A percentile compares a stretch with the other conserved stretches of the same genome.
phyloP scores from a whole-genome alignment of 1,140 invertebrate species.

The Hylaeus volcanicus region DNA sequence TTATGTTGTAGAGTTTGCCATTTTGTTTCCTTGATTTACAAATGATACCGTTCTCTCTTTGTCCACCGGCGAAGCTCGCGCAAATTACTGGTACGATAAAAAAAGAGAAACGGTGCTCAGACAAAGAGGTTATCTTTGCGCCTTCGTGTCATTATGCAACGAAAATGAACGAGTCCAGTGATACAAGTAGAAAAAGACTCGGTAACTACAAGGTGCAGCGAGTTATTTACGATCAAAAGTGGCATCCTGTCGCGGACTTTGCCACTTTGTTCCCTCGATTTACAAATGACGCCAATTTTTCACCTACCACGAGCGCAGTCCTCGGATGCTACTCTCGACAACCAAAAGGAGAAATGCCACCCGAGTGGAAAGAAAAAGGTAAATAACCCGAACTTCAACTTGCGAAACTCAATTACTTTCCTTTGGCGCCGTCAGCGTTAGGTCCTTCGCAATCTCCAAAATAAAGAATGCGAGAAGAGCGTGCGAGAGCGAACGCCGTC shows the following conservation, averaged over 20 bases:
- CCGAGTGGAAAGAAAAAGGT: neutral
- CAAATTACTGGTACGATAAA: neutral
- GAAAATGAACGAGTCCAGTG: too few species aligned
- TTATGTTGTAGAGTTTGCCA: neutral
- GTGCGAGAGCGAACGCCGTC: conserved; percentile 34
- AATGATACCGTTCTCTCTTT: neutral
- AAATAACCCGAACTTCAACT: neutral
- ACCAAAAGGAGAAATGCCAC: neutral
- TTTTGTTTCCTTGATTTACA: conserved; percentile 2
- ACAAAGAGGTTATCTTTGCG: neutral
- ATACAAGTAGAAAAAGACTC: neutral
- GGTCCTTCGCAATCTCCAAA: conserved; percentile 26
- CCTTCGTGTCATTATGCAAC: too few species aligned
- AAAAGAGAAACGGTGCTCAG: neutral
- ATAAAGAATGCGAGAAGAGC: conserved; percentile 20
- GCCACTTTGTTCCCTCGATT: neutral
- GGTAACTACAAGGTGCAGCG: neutral
- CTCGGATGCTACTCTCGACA: neutral
- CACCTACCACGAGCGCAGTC: neutral
- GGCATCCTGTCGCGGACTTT: neutral
- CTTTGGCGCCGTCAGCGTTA: conserved; percentile 17
- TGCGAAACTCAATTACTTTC: neutral
- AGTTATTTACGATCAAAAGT: neutral
- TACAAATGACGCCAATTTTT: neutral
- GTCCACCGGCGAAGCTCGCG: neutral